Evolutionary conservation across 2,797 vertebrate genomes (phyloP).

Genomic region (Falco novaeseelandiae): DNA sequence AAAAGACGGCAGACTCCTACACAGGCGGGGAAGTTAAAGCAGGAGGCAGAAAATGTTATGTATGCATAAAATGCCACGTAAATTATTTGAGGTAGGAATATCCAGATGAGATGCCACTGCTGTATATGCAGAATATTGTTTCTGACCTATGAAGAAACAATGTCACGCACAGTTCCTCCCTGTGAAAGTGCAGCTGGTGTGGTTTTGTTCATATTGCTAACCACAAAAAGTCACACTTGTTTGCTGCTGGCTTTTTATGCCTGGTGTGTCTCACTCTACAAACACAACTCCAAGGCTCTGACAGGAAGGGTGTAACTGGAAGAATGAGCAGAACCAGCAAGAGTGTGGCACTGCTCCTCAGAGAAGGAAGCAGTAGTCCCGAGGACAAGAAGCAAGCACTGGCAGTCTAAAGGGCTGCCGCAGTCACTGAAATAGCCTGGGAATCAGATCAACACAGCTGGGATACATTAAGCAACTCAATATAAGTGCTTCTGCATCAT

Average conservation of each 20-base stretch:
- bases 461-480: background rate
- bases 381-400: background rate
- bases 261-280: background rate
- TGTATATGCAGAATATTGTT: background rate
- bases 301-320: background rate
- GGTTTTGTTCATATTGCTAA: background rate
- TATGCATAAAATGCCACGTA: background rate
- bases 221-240: background rate
- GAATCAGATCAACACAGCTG: background rate
- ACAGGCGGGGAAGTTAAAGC: background rate
- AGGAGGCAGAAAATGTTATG: background rate
- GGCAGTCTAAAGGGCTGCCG: rapidly evolving
- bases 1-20: background rate
- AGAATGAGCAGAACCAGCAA: background rate
- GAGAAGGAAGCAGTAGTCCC: background rate
- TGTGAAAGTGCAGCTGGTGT: background rate
- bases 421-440: background rate
- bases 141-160: background rate
- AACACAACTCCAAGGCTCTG: background rate
- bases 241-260: background rate
- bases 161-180: rapidly evolving
- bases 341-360: background rate
- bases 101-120: background rate
- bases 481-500: background rate
- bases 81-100: background rate